Conservation (phyloP, 2,113 vertebrate species). For the Microtus pennsylvanicus region DNA sequence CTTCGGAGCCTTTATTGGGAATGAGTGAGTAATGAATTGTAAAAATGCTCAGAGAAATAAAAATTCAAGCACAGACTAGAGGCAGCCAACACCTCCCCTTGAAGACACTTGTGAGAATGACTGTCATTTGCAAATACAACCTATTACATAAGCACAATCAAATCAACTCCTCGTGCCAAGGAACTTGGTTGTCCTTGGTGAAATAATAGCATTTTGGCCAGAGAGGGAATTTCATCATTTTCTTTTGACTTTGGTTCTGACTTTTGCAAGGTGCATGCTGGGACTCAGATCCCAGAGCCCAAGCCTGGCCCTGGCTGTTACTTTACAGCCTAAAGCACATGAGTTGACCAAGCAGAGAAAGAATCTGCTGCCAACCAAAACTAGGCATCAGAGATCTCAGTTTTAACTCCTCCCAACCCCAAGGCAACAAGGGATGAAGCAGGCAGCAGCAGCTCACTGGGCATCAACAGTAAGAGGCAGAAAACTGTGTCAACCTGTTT, state of each 20-base stretch:
- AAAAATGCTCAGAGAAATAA: constrained; percentile 53
- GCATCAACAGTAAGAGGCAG: neutral
- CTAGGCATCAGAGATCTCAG: neutral
- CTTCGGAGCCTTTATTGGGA: constrained; percentile 23
- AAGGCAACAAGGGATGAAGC: neutral
- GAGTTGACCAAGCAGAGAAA: neutral
- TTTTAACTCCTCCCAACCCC: neutral
- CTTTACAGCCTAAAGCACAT: neutral
- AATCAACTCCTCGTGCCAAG: constrained; percentile 71
- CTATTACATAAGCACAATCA: constrained; percentile 65
- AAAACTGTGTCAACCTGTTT: neutral
- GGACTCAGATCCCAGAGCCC: neutral
- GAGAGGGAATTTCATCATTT: constrained; percentile 69
- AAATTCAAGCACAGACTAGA: constrained; percentile 2
- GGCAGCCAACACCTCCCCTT: constrained; percentile 23
- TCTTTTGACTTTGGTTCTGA: constrained; percentile 76
- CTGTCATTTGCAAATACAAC: constrained; percentile 61
- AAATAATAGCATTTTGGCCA: constrained; percentile 70
- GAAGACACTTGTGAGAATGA: constrained; percentile 48
- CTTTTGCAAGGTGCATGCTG: constrained; percentile 18
- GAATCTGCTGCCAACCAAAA: neutral
- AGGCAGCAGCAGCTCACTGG: neutral
- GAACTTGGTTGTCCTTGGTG: constrained; percentile 59
- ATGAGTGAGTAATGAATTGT: constrained; percentile 2
- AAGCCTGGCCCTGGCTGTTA: neutral